Percentiles rank a stretch among this genome's conserved stretches.
Conservation (phyloP, 1,140 invertebrate species). For the Magallana angulata region DNA sequence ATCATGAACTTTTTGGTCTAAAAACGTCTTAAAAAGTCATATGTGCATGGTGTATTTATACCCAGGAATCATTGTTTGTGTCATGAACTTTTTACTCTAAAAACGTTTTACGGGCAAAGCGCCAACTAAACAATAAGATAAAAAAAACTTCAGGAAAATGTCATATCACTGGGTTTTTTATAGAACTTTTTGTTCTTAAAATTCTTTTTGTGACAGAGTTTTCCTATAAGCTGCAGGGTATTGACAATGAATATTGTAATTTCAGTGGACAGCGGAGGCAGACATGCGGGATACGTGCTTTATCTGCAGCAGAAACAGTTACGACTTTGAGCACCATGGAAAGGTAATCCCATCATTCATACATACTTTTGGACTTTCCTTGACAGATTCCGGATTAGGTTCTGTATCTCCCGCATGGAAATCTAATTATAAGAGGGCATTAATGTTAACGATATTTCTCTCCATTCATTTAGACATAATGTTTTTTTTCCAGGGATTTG, state of each 20-base stretch:
- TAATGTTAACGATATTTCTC: neutral
- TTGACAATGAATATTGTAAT: neutral
- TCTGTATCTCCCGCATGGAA: neutral
- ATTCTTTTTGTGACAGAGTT: no score
- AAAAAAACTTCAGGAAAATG: no score
- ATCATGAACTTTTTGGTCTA: no score
- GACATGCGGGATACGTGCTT: conserved; percentile 80
- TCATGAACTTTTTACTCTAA: no score
- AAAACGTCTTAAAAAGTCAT: no score
- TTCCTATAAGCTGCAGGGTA: no score
- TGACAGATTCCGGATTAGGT: neutral
- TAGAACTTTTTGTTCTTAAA: no score
- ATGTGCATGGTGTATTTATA: no score
- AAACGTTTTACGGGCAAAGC: no score
- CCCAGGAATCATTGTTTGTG: no score
- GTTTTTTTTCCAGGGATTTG: conserved; percentile 74
- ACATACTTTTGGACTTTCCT: neutral
- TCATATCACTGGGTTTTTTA: no score
- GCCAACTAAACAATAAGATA: no score
- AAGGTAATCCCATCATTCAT: conserved; percentile 58
- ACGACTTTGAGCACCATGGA: conserved; percentile 80
- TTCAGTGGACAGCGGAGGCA: conserved; percentile 78
- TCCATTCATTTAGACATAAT: neutral
- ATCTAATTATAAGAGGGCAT: neutral
- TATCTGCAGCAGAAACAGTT: conserved; percentile 78